A percentile compares a stretch with the other conserved stretches of the same genome.
Conservation (phyloP, 1,140 invertebrate species). For the Drosophila varians region DNA sequence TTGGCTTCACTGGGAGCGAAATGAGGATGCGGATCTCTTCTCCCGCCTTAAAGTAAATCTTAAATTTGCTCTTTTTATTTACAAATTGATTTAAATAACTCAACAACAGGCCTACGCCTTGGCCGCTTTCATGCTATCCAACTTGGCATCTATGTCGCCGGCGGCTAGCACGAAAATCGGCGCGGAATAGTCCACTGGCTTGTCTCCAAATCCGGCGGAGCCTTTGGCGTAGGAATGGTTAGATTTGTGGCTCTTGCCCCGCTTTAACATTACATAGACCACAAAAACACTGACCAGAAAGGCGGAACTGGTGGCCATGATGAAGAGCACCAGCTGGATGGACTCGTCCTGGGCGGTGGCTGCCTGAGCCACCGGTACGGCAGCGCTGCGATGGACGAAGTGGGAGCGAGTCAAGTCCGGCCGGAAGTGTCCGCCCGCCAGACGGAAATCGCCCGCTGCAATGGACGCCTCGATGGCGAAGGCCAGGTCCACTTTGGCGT, state of each 20-base stretch:
- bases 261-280: conserved; percentile 80
- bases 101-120: conserved; percentile 68
- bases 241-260: conserved; percentile 56
- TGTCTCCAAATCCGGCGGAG: conserved; percentile 32
- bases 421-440: conserved; percentile 64
- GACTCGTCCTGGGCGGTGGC: conserved; percentile 67
- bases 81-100: conserved; percentile 71
- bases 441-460: conserved; percentile 52
- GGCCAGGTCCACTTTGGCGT: conserved; percentile 77
- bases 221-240: conserved; percentile 32
- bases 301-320: conserved; percentile 80
- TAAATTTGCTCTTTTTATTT: conserved; percentile 59
- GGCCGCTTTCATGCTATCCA: conserved; percentile 52
- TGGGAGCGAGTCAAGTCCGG: conserved; percentile 76
- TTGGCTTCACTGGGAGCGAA: conserved; percentile 26
- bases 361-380: conserved; percentile 53
- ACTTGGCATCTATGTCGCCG: conserved; percentile 32
- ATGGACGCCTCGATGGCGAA: conserved; percentile 79
- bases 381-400: conserved; percentile 67
- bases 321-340: conserved; percentile 78
- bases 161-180: conserved; percentile 79
- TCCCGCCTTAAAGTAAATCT: conserved; percentile 38
- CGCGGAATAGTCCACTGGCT: conserved; percentile 69
- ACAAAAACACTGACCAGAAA: conserved; percentile 82
- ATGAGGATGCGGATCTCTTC: background rate